These are phyloP conservation scores for Amphipoea oculea DNA, from an alignment of 2,888 invertebrate species.

Conservation along the genomic window DNA sequence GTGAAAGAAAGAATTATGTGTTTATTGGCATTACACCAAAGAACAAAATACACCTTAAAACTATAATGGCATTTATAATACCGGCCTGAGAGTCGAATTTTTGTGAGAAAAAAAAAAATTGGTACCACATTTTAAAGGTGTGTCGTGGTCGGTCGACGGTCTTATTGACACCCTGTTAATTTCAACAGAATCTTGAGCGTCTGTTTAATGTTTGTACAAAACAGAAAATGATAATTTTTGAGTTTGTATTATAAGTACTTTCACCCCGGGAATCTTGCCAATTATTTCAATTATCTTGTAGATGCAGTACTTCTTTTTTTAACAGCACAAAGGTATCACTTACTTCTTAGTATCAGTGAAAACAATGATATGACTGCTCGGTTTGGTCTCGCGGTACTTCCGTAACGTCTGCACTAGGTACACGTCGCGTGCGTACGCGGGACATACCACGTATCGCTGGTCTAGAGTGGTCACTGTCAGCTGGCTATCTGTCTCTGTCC, in stretches of 20 bases:
- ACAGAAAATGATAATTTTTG: not conserved
- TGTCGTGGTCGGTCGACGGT: not conserved
- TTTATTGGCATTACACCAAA: too few relatives aligned
- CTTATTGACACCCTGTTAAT: not conserved
- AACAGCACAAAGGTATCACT: not conserved
- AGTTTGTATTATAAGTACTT: too few relatives aligned
- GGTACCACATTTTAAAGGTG: not conserved
- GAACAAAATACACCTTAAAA: too few relatives aligned
- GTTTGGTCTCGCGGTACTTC: constrained; percentile 93
- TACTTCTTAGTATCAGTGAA: constrained; percentile 99
- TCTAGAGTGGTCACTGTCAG: constrained; percentile 97
- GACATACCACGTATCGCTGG: constrained; percentile 97
- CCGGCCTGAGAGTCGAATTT: not conserved
- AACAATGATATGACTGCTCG: constrained; percentile 96
- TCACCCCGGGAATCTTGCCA: too few relatives aligned
- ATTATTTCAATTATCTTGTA: not conserved
- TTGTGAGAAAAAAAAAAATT: not conserved
- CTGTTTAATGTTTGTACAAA: not conserved
- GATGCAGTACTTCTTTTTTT: not conserved
- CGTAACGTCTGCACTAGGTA: constrained; percentile 96
- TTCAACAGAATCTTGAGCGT: not conserved
- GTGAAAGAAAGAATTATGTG: too few relatives aligned
- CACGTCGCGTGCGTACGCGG: constrained; percentile 97
- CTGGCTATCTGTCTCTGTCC: constrained; percentile 93
- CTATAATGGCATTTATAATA: not conserved